Evolutionary conservation across 2,113 vertebrate species (phyloP), one percentile per base, ranked within the genome.

Genomic region (Gallinago media): DNA sequence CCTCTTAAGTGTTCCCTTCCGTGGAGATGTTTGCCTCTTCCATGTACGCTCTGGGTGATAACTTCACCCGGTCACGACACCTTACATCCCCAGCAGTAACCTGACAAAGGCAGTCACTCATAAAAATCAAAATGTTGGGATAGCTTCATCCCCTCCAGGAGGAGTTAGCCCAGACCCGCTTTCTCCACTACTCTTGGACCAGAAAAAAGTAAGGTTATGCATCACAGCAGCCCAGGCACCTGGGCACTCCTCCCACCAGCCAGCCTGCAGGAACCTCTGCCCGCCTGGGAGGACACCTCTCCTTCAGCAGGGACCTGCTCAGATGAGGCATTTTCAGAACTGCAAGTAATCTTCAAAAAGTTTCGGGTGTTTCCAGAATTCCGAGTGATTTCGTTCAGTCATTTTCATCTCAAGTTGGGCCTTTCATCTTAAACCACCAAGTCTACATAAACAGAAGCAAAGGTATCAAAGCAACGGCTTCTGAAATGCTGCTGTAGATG

Each of bases 21-120:
- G 0, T 3, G 12, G 7, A 26, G 29, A 8, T 44, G 9, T 63
- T 84, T 65, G 15, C 17, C 42, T 38, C 11, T 49, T 38, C 49
- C 2, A 1, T 6, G 8, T 47, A 8, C 2, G 1, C 40, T 54
- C n/a, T 1, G 2, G 22, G 20, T 34, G 87, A 15, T 13, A 67
- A 58, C 20, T 55, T 27, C 11, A 8, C 16, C 11, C 0, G 2
- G 22, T 42, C 34, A 19, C 0, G 1, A 21, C 8, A 63, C 9
- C 16, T 68, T 15, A 11, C 25, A 5, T 2, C 12, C 3, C 7
- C 44, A 68, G 38, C 16, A 1, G 22, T 11, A 29, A 49, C 42
- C 1, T 32, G n/a, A 40, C 0, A 1, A 47, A 81, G 54, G 5
- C 16, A 70, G 27, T 8, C 47, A 21, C n/a, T 49, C 12, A 15